phyloP scores from a whole-genome alignment of 2,888 invertebrate genomes.

The Balanococcus diminutus region DNA sequence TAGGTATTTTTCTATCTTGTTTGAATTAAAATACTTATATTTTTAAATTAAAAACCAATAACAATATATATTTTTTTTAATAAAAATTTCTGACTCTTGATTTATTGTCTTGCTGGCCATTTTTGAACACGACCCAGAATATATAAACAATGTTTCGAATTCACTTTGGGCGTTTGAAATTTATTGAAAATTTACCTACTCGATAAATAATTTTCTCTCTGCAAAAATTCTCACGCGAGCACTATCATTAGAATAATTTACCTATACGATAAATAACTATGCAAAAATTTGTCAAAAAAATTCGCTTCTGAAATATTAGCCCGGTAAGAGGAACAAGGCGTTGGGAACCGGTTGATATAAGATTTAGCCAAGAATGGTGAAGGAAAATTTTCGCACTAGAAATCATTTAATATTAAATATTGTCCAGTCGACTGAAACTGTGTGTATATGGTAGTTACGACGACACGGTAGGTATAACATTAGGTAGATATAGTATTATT shows the following conservation, averaged over 20 bases:
- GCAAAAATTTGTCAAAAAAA: not conserved
- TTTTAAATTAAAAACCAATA: too few relatives aligned
- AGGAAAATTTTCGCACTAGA: slow-evolving; percentile 10
- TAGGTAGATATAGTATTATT: slow-evolving; percentile 48
- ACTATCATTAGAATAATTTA: not conserved
- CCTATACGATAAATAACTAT: not conserved
- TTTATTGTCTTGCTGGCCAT: too few relatives aligned
- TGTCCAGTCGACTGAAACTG: not conserved
- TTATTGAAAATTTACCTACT: not conserved
- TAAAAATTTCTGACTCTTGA: too few relatives aligned
- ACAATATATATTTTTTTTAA: too few relatives aligned
- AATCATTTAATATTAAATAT: slow-evolving; percentile 10
- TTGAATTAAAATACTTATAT: too few relatives aligned
- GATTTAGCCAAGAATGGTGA: not conserved
- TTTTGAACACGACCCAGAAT: too few relatives aligned
- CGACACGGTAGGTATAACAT: slow-evolving; percentile 25
- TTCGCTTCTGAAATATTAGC: not conserved
- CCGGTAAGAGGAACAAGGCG: too few relatives aligned
- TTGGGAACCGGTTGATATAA: not conserved
- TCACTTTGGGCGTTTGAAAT: not conserved
- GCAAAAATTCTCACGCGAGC: not conserved
- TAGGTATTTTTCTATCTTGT: too few relatives aligned
- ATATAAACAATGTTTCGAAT: not conserved
- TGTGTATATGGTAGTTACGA: slow-evolving; percentile 5
- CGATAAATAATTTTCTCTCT: not conserved